A percentile compares a stretch with the other conserved stretches of the same genome.
Evolutionary conservation across 2,888 invertebrate genomes (phyloP).

Genomic region (Leptogaster cylindrica): DNA sequence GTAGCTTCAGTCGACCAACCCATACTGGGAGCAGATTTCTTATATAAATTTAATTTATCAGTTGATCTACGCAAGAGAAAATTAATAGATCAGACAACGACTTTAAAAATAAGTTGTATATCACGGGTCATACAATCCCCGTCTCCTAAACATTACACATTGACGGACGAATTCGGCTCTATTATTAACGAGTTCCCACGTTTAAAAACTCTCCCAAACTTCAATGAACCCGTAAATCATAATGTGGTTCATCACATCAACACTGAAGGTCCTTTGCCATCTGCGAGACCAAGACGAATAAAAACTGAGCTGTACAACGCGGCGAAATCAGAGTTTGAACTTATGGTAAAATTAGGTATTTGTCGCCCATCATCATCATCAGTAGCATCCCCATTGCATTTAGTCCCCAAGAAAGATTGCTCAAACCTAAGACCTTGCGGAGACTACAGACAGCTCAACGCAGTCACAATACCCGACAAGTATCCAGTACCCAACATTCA

Average conservation of each 20-base stretch:
- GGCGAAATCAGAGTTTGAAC: slow-evolving; percentile 49
- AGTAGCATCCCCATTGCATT: too few relatives aligned
- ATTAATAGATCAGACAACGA: background rate
- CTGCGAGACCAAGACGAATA: slow-evolving; percentile 44
- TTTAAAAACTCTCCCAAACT: background rate
- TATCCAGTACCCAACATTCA: slow-evolving; percentile 55
- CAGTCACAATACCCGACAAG: slow-evolving; percentile 53
- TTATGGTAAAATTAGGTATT: too few relatives aligned
- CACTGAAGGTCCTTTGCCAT: too few relatives aligned
- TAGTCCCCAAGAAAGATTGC: slow-evolving; percentile 50
- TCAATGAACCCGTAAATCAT: background rate
- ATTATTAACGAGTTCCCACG: slow-evolving; percentile 1
- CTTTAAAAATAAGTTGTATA: background rate
- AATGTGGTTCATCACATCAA: background rate
- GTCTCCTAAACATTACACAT: background rate
- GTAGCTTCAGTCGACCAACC: background rate
- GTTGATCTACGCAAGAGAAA: background rate
- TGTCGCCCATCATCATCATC: too few relatives aligned
- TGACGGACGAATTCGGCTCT: background rate
- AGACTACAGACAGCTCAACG: slow-evolving; percentile 53
- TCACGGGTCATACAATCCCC: too few relatives aligned
- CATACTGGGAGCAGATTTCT: slow-evolving; percentile 2
- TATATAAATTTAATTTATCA: background rate
- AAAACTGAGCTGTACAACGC: slow-evolving; percentile 48
- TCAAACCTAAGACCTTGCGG: slow-evolving; percentile 54